phyloP scores from a whole-genome alignment of 2,113 vertebrate species.

The Phalacrocorax brasilianus region DNA sequence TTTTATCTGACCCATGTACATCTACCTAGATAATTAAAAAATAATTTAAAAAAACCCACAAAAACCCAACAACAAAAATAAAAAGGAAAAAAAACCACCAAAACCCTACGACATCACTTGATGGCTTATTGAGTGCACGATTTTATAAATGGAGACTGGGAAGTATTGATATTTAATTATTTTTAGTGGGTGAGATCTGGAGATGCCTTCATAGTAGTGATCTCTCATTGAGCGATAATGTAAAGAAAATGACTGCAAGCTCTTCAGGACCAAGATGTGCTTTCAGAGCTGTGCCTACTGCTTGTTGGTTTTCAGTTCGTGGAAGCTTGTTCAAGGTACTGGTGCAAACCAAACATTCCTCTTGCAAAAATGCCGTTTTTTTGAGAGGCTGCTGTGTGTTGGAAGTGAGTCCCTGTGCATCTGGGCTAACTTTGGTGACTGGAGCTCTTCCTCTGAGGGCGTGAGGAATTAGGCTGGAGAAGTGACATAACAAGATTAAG shows the following conservation, averaged over 20 bases:
- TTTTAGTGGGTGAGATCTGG: background rate
- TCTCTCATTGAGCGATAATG: rapidly evolving
- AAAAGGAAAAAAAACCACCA: no score
- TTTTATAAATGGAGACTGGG: background rate
- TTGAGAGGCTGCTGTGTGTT: rapidly evolving
- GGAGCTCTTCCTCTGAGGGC: background rate
- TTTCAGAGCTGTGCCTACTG: no score
- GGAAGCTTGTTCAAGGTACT: background rate
- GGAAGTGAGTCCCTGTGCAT: background rate
- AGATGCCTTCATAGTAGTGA: background rate
- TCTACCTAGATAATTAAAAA: background rate
- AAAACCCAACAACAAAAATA: no score
- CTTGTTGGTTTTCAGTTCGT: background rate
- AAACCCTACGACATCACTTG: rapidly evolving
- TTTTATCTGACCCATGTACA: background rate
- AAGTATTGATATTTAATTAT: background rate
- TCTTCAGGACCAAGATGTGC: background rate
- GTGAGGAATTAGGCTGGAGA: background rate
- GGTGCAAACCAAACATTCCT: background rate
- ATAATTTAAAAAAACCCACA: background rate
- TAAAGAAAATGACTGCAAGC: background rate
- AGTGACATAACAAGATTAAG: conserved; percentile 33
- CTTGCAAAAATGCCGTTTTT: background rate
- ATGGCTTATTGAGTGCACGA: background rate
- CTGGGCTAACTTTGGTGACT: background rate